A percentile compares a stretch with the other conserved stretches of the same genome.
These are phyloP conservation scores for Bilobella aurantiaca DNA, from an alignment of 1,140 invertebrate genomes.

Conservation along the genomic window DNA sequence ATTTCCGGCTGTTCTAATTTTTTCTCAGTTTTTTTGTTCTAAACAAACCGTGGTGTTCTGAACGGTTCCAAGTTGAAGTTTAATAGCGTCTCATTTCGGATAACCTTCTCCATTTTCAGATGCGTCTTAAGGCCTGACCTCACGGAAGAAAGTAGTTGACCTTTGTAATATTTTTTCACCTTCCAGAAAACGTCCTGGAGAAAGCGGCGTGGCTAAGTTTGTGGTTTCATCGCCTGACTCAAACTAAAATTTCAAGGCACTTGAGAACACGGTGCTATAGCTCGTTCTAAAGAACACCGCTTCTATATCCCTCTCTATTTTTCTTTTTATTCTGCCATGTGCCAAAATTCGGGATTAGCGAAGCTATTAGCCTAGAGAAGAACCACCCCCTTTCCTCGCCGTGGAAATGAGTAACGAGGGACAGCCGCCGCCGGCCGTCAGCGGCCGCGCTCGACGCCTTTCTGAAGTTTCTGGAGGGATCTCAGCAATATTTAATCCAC, in stretches of 20 bases:
- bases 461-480: constrained; percentile 31
- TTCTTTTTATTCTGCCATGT: too few species aligned
- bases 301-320: too few species aligned
- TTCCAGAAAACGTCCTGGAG: neutral
- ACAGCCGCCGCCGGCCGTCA: neutral
- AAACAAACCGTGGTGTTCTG: too few species aligned
- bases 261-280: too few species aligned
- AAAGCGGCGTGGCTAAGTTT: too few species aligned
- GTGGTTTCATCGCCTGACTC: too few species aligned
- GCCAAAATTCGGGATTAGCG: too few species aligned
- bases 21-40: too few species aligned
- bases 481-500: constrained; percentile 35
- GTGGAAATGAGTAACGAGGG: neutral
- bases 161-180: neutral
- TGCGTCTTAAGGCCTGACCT: neutral
- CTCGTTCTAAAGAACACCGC: too few species aligned
- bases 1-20: neutral
- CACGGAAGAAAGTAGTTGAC: neutral
- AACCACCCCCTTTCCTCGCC: neutral
- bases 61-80: constrained; percentile 5
- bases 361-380: too few species aligned
- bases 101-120: neutral
- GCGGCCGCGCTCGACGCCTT: constrained; percentile 29
- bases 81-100: neutral
- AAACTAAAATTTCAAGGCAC: too few species aligned